Conservation (phyloP, 2,888 invertebrate species). For the Strigamia transsilvanica region DNA sequence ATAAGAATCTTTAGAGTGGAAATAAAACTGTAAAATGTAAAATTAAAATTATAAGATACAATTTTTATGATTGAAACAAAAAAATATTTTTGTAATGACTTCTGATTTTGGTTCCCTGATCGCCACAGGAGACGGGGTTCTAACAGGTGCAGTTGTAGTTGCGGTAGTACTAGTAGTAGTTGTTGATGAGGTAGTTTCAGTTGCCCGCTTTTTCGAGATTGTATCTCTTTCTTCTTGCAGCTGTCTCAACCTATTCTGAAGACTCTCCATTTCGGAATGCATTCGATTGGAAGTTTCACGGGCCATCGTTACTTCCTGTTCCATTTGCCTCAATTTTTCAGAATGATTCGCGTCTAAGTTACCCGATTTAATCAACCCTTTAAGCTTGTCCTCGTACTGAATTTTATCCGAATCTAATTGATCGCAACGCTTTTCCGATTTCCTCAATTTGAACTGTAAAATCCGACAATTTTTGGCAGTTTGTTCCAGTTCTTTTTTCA, state of each 20-base stretch:
- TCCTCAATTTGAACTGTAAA: constrained; percentile 95
- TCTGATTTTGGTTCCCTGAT: constrained; percentile 56
- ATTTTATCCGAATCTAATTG: constrained; percentile 86
- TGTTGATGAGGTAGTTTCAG: constrained; percentile 57
- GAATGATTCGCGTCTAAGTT: constrained; percentile 61
- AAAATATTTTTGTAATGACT: constrained; percentile 49
- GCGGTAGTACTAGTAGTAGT: constrained; percentile 61
- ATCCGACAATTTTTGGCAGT: constrained; percentile 98
- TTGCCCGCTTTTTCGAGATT: constrained; percentile 52
- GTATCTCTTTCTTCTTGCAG: constrained; percentile 55
- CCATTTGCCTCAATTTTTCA: constrained; percentile 79
- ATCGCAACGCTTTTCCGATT: constrained; percentile 81
- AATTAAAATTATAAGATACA: background rate
- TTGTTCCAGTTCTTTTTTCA: constrained; percentile 94
- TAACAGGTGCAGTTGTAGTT: constrained; percentile 61
- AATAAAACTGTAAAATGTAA: constrained; percentile 28
- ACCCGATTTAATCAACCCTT: constrained; percentile 62
- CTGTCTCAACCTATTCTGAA: constrained; percentile 69
- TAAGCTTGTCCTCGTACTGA: constrained; percentile 67
- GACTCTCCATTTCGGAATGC: constrained; percentile 76
- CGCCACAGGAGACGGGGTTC: constrained; percentile 57
- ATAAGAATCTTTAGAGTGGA: constrained; percentile 26
- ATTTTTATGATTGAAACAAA: background rate
- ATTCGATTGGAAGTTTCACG: constrained; percentile 73
- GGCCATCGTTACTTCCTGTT: constrained; percentile 83